Base-by-base conservation (phyloP, 2,113 vertebrate genomes). In the Microcebus ravelobensis region DNA sequence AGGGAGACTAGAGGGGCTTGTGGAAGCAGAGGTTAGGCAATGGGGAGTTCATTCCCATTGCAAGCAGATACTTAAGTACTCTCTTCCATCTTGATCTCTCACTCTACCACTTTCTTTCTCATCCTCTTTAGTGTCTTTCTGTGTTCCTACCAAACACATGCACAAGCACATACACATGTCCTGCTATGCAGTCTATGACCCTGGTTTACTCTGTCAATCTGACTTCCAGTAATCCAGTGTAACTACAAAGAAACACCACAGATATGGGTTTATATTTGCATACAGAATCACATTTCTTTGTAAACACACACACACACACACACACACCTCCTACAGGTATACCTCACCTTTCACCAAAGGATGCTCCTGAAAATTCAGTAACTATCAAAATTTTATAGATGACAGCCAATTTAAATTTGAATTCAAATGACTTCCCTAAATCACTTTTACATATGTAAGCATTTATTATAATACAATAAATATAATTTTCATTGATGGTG, bases 371-470 rank as follows among this genome's bases (percentile, higher is more conserved):
- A 94, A 95, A 87, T 79, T 82, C n/a, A 96, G 76, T n/a, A 71
- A 80, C 74, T 65, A 77, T 25, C 25, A 71, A 88, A 70, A 81
- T 94, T 87, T 82, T 87, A 95, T 70, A 85, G 7, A 68, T 88
- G 21, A 91, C 91, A 96, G 5, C 17, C 63, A 61, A 89, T 89
- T 91, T 95, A 74, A 85, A 88, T 59, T 87, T 52, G 80, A 97
- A 94, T 39, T 89, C 76, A 89, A 79, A 87, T 91, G 57, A 87
- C 21, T 96, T 91, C 70, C 84, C 84, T 93, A 88, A 95, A 89
- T 86, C 21, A 88, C 84, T 92, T 92, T 84, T 67, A 91, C 52
- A 70, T 13, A 8, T 68, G 82, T 29, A 92, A 55, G 27, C 23
- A 48, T 83, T 96, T 65, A 82, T 87, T 42, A 65, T 14, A 76